These are phyloP conservation scores for Argynnis bischoffii DNA, from an alignment of 2,888 invertebrate species.

Conservation along the genomic window DNA sequence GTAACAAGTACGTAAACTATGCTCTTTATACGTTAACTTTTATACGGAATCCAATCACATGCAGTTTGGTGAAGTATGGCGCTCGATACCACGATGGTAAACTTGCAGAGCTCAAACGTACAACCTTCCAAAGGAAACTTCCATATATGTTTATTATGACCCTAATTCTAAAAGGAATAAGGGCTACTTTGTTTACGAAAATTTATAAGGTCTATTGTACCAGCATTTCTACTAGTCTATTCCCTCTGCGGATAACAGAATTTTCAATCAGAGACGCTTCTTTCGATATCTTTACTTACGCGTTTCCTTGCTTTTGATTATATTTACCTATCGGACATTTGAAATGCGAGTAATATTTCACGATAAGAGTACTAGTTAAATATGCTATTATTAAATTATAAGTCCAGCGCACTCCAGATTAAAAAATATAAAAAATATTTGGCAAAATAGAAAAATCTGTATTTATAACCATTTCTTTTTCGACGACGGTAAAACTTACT, in stretches of 20 bases:
- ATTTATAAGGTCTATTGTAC: slow-evolving; percentile 16
- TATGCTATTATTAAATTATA: too few relatives aligned
- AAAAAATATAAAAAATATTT: too few relatives aligned
- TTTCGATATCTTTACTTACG: slow-evolving; percentile 59
- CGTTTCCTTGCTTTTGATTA: slow-evolving; percentile 51
- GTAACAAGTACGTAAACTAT: slow-evolving; percentile 57
- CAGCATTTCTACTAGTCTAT: slow-evolving; percentile 60
- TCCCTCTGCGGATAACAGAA: slow-evolving; percentile 76
- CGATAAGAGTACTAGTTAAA: too few relatives aligned
- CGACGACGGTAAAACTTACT: slow-evolving; percentile 5
- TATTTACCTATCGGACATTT: slow-evolving; percentile 1
- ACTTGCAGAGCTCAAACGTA: slow-evolving; percentile 58
- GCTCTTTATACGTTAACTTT: slow-evolving; percentile 67
- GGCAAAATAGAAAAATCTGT: not conserved
- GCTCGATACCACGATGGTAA: slow-evolving; percentile 49
- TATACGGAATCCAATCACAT: slow-evolving; percentile 70
- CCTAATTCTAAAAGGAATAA: slow-evolving; percentile 22
- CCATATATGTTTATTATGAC: slow-evolving; percentile 5
- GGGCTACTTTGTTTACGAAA: slow-evolving; percentile 8
- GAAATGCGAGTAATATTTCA: too few relatives aligned
- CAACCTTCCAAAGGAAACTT: slow-evolving; percentile 31
- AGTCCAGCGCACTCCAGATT: too few relatives aligned
- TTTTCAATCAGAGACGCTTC: slow-evolving; percentile 67
- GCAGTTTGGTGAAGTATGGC: slow-evolving; percentile 55
- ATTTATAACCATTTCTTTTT: slow-evolving; percentile 4